Conservation (phyloP, 2,888 invertebrate genomes). For the Caenorhabditis angaria region DNA sequence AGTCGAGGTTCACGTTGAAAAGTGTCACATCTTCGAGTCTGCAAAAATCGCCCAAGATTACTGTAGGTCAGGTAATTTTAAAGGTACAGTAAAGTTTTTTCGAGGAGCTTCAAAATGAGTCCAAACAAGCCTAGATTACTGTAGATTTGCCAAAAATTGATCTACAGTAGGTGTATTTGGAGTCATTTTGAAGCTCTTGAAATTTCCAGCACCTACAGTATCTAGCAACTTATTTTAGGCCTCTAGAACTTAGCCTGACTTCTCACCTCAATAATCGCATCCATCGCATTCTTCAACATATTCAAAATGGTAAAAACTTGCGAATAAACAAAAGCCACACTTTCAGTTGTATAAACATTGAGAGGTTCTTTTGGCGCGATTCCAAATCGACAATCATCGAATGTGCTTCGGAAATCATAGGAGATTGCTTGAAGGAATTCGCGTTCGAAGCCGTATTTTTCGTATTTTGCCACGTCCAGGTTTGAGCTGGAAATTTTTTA, state of each 20-base stretch:
- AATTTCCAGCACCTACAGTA: too few relatives aligned
- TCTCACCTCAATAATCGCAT: conserved; percentile 24
- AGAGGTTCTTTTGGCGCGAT: conserved; percentile 28
- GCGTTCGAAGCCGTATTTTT: conserved; percentile 16
- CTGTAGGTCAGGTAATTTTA: too few relatives aligned
- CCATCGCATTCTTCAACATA: conserved; percentile 28
- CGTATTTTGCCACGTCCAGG: background rate
- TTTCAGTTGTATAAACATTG: conserved; percentile 27
- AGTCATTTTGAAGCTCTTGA: too few relatives aligned
- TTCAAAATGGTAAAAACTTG: conserved; percentile 33
- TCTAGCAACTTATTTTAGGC: too few relatives aligned
- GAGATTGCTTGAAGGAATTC: conserved; percentile 28
- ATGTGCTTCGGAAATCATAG: conserved; percentile 28
- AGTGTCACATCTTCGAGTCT: conserved; percentile 28
- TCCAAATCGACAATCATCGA: conserved; percentile 16
- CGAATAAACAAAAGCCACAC: conserved; percentile 24
- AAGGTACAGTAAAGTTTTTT: too few relatives aligned
- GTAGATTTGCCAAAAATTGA: too few relatives aligned
- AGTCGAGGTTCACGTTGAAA: conserved; percentile 31
- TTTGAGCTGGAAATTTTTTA: background rate
- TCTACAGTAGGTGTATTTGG: too few relatives aligned
- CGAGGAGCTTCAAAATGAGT: too few relatives aligned
- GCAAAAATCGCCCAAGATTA: too few relatives aligned
- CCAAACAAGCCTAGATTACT: too few relatives aligned
- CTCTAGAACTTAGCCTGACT: too few relatives aligned